phyloP scores from a whole-genome alignment of 2,797 vertebrate species.

The Rhinella marina region DNA sequence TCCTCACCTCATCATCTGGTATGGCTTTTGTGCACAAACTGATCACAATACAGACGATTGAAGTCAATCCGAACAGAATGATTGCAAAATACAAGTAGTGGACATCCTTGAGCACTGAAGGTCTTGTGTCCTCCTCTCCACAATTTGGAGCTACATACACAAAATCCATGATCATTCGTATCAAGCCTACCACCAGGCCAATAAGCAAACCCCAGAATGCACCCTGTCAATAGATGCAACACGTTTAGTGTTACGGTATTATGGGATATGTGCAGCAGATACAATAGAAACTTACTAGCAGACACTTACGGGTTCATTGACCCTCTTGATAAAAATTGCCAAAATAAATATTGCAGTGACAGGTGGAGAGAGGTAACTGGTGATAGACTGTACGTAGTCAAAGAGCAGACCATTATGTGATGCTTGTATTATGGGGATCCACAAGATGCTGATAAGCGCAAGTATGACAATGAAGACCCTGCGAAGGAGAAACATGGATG shows the following conservation, averaged over 20 bases:
- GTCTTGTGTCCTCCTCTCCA: slow-evolving; percentile 83
- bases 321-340: slow-evolving; percentile 91
- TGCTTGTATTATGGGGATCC: slow-evolving; percentile 92
- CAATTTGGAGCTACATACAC: slow-evolving; percentile 79
- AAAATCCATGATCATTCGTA: slow-evolving; percentile 90
- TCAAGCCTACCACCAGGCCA: slow-evolving; percentile 81
- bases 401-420: slow-evolving; percentile 93
- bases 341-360: slow-evolving; percentile 91
- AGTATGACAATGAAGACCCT: slow-evolving; percentile 89
- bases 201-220: slow-evolving; percentile 94
- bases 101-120: slow-evolving; percentile 81
- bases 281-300: not conserved
- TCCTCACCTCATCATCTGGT: slow-evolving; percentile 83
- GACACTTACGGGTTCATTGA: slow-evolving; percentile 87
- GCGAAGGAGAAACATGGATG: slow-evolving; percentile 53
- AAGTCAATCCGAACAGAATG: slow-evolving; percentile 81
- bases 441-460: slow-evolving; percentile 86
- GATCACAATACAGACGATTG: slow-evolving; percentile 73
- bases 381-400: slow-evolving; percentile 91
- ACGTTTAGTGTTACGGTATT: not conserved
- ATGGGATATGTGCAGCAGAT: not conserved
- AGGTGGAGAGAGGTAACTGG: slow-evolving; percentile 90
- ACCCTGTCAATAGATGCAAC: slow-evolving; percentile 76
- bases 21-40: slow-evolving; percentile 85
- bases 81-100: slow-evolving; percentile 97